Evolutionary conservation across 2,113 vertebrate genomes (phyloP), one percentile per base, ranked within the genome.

Genomic region (Octodon degus): DNA sequence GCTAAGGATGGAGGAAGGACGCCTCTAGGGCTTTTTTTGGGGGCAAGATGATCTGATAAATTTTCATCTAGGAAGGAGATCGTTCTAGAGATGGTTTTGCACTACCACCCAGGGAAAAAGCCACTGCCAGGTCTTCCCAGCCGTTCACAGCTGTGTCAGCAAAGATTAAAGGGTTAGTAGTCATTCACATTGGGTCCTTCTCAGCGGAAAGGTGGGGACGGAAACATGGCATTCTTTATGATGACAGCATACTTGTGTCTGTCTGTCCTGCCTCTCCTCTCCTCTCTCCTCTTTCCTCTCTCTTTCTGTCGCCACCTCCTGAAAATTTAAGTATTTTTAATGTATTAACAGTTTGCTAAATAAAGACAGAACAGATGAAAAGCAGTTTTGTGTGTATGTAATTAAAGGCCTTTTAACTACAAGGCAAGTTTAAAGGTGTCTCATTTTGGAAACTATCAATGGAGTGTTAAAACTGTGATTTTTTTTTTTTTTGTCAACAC

Each of bases 341-440:
- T 91, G 63, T 93, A 77, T 85, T 93, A 96, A 81, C 32, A 88
- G 34, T 70, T 96, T 92, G 34, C n/a, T 83, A 89, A 67, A 58
- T 92, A 40, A 37, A 77, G 27, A 72, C 27, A 67, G 34, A 62
- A 55, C 70, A 86, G 14, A n/a, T 55, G 47, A 72, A 93, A 65
- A 67, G 34, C 16, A n/a, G 0, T 8, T 30, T 22, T 50, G 70
- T 60, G 86, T 76, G 37, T 67, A 62, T 68, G 34, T 62, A 24
- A 40, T 32, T 88, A 63, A 84, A 47, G 74, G 62, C 3, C 30
- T 60, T 93, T 86, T 77, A 94, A 93, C 55, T 63, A 70, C 83
- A 77, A 62, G 50, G 17, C 79, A 86, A 86, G 37, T 95, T 91
- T 76, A 53, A 92, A 86, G 68, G 13, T 12, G 17, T 62, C n/a